Conservation (phyloP, 2,797 vertebrate species). For the Urophycis tenuis region DNA sequence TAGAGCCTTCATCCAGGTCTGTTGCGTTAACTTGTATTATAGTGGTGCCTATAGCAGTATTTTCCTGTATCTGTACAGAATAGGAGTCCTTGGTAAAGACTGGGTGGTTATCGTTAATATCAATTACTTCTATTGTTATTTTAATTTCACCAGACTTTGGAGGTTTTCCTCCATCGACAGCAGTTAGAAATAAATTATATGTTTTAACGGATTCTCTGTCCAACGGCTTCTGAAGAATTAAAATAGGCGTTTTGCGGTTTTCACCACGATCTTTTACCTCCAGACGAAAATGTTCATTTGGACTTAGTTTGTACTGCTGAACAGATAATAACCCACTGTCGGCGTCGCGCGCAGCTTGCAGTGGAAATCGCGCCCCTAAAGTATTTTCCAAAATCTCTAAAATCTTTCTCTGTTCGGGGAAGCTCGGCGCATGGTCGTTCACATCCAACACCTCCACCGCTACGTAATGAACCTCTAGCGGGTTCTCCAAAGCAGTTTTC, state of each 20-base stretch:
- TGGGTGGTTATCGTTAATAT: conserved; percentile 71
- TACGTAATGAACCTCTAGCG: no score
- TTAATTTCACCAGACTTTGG: conserved; percentile 29
- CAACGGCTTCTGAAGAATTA: conserved; percentile 47
- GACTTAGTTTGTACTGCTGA: no score
- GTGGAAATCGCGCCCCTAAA: no score
- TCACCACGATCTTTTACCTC: conserved; percentile 52
- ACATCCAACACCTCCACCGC: no score
- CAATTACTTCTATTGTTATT: conserved; percentile 50
- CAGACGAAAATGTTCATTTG: conserved; percentile 55
- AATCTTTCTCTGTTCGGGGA: no score
- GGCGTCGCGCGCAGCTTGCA: no score
- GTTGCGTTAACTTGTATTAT: conserved; percentile 51
- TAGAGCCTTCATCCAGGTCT: conserved; percentile 51
- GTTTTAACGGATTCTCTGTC: conserved; percentile 37
- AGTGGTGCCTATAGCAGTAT: conserved; percentile 29
- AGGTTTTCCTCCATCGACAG: conserved; percentile 55
- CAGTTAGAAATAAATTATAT: conserved; percentile 25
- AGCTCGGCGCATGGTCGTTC: no score
- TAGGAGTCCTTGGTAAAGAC: conserved; percentile 57
- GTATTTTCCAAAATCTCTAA: no score
- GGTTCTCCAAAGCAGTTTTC: no score
- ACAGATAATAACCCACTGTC: no score
- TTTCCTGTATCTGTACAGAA: conserved; percentile 49
- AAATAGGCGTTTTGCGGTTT: conserved; percentile 50